These are phyloP conservation scores for Drosophila monieri DNA, from an alignment of 2,888 invertebrate genomes.

Conservation along the genomic window DNA sequence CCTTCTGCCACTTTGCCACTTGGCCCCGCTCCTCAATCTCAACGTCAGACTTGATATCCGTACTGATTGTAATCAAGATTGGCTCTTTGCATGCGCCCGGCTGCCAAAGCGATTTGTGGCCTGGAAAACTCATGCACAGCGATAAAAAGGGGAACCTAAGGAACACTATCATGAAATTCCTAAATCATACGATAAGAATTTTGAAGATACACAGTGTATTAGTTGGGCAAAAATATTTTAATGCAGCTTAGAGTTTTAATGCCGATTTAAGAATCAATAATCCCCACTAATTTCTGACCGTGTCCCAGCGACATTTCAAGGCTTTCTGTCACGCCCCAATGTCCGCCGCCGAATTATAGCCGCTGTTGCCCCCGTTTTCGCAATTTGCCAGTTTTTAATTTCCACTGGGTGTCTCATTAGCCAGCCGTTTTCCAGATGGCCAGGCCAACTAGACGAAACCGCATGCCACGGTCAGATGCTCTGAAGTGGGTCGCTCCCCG, in stretches of 20 bases:
- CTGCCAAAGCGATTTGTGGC: constrained; percentile 74
- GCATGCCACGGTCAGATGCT: constrained; percentile 4
- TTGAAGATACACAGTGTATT: too few species aligned
- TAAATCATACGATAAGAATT: not conserved
- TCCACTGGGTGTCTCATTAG: constrained; percentile 49
- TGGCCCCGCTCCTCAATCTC: constrained; percentile 16
- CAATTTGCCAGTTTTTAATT: constrained; percentile 65
- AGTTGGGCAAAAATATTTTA: too few species aligned
- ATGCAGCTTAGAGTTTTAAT: not conserved
- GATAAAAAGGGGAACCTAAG: not conserved
- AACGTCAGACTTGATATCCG: constrained; percentile 46
- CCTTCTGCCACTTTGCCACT: not conserved
- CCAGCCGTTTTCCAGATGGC: constrained; percentile 53
- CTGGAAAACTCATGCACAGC: constrained; percentile 59
- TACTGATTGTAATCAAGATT: constrained; percentile 77
- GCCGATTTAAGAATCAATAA: not conserved
- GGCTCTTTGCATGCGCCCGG: constrained; percentile 72
- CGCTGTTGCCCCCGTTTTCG: constrained; percentile 21
- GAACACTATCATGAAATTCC: not conserved
- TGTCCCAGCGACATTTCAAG: constrained; percentile 71
- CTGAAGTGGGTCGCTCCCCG: constrained; percentile 2
- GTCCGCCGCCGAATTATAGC: constrained; percentile 13
- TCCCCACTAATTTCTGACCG: constrained; percentile 22
- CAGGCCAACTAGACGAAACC: constrained; percentile 13
- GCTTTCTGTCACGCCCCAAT: constrained; percentile 40